Conservation (phyloP, 2,113 vertebrate species). For the Poeciliopsis prolifica region DNA sequence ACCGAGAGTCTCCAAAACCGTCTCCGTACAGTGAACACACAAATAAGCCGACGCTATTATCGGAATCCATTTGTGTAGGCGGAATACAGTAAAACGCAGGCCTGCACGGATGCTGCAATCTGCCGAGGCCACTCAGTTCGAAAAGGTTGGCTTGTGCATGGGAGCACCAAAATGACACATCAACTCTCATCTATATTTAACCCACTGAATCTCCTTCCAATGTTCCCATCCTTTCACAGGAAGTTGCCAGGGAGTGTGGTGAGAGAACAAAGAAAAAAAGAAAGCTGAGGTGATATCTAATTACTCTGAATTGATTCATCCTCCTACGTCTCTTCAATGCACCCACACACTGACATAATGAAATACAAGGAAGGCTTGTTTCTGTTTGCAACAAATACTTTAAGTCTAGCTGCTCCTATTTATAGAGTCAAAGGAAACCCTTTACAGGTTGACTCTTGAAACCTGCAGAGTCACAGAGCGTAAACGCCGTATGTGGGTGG, state of each 20-base stretch:
- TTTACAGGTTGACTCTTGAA: slow-evolving; percentile 32
- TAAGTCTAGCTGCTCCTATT: slow-evolving; percentile 51
- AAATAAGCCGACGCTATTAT: slow-evolving; percentile 30
- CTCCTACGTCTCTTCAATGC: slow-evolving; percentile 63
- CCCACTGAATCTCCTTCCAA: slow-evolving; percentile 66
- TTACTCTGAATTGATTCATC: slow-evolving; percentile 66
- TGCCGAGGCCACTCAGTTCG: slow-evolving; percentile 49
- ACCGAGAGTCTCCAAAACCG: slow-evolving; percentile 28
- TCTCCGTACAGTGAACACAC: slow-evolving; percentile 47
- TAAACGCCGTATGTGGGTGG: slow-evolving; percentile 56
- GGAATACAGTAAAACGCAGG: slow-evolving; percentile 40
- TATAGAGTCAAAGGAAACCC: slow-evolving; percentile 48
- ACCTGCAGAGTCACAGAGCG: slow-evolving; percentile 34
- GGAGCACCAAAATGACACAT: slow-evolving; percentile 67
- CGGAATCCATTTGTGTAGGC: slow-evolving; percentile 46
- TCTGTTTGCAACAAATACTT: slow-evolving; percentile 58
- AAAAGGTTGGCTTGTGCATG: slow-evolving; percentile 51
- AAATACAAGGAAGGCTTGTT: slow-evolving; percentile 50
- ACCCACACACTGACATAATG: slow-evolving; percentile 60
- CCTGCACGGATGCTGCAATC: slow-evolving; percentile 42
- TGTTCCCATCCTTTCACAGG: slow-evolving; percentile 66
- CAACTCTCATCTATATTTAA: slow-evolving; percentile 72
- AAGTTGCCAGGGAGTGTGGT: slow-evolving; percentile 57
- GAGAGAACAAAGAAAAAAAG: slow-evolving; percentile 35
- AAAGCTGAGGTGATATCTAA: slow-evolving; percentile 69